phyloP scores from a whole-genome alignment of 2,113 vertebrate genomes.

The Anhinga anhinga region DNA sequence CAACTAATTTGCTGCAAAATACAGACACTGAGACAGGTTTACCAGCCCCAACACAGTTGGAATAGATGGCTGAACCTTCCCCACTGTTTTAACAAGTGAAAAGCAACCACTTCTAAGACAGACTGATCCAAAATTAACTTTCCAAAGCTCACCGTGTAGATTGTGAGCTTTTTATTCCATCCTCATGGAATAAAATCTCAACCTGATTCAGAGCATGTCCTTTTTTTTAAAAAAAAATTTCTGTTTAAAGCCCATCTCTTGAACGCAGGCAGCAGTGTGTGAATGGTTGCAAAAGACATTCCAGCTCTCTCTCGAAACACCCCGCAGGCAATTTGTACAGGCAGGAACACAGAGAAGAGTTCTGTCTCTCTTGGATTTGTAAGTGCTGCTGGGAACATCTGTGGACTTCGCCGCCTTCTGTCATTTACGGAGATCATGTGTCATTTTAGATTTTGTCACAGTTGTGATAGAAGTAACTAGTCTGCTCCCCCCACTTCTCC shows the following conservation, averaged over 20 bases:
- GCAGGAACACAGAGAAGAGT: constrained; percentile 37
- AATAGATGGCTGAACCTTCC: not conserved
- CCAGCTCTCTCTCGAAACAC: constrained; percentile 6
- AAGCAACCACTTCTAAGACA: not conserved
- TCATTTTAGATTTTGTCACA: constrained; percentile 47
- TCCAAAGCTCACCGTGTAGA: not conserved
- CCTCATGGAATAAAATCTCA: not conserved
- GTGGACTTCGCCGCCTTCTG: constrained; percentile 17
- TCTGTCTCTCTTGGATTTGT: constrained; percentile 51
- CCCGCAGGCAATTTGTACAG: constrained; percentile 50
- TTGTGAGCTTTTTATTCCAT: not conserved
- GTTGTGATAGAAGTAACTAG: not conserved
- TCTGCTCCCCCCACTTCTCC: not conserved
- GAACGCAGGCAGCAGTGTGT: constrained; percentile 8
- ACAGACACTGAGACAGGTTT: not conserved
- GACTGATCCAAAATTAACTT: constrained; percentile 3
- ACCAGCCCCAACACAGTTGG: not conserved
- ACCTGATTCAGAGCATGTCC: not conserved
- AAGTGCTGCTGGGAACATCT: constrained; percentile 38
- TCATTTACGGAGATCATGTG: constrained; percentile 17
- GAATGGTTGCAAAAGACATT: constrained; percentile 36
- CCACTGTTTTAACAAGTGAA: not conserved
- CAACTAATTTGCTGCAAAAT: not conserved
- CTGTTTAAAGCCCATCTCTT: constrained; percentile 39
- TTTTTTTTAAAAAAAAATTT: not conserved